Percentiles rank a stretch among this genome's conserved stretches.
phyloP scores from a whole-genome alignment of 2,113 vertebrate species.

The Choloepus hoffmanni region DNA sequence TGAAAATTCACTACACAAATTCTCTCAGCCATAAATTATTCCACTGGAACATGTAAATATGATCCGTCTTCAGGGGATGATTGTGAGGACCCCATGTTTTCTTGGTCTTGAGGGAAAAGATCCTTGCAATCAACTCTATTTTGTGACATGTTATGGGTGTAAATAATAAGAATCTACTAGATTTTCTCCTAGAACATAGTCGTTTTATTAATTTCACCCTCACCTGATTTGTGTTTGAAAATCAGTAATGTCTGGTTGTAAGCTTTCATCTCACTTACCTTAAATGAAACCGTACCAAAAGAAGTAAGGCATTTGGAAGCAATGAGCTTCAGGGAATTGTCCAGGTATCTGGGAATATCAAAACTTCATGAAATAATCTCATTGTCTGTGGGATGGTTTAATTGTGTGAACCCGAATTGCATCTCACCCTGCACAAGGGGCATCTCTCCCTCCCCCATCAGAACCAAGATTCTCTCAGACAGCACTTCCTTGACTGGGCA shows the following conservation, averaged over 20 bases:
- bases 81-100: neutral
- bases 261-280: slow-evolving; percentile 17
- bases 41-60: neutral
- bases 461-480: neutral
- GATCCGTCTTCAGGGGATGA: neutral
- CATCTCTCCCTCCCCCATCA: neutral
- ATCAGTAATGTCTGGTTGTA: neutral
- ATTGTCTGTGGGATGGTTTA: neutral
- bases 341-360: neutral
- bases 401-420: neutral
- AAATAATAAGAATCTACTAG: slow-evolving; percentile 50
- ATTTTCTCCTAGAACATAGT: slow-evolving; percentile 1
- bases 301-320: slow-evolving; percentile 16
- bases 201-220: slow-evolving; percentile 16
- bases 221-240: slow-evolving; percentile 22
- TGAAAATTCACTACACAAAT: neutral
- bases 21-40: neutral
- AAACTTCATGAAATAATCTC: neutral
- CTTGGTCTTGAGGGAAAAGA: neutral
- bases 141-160: slow-evolving; percentile 39
- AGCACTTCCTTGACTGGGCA: neutral
- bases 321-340: neutral
- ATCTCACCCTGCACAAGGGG: too few species aligned
- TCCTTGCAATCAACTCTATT: neutral
- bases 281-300: neutral